Evolutionary conservation across 2,797 vertebrate species (phyloP).

Genomic region (Dicrostonyx torquatus): DNA sequence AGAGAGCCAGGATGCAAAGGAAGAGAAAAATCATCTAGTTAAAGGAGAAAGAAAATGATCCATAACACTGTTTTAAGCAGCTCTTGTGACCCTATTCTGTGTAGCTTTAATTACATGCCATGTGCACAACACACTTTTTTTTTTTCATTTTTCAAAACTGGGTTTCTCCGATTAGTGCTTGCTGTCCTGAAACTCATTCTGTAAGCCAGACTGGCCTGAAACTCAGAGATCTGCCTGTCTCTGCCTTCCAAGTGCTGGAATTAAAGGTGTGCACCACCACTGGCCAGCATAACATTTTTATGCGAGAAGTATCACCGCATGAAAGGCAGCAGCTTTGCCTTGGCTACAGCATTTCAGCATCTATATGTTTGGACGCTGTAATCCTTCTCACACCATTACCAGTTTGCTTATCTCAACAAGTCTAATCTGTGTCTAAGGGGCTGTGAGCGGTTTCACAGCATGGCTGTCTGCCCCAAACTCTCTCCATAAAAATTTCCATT

Average conservation of each 20-base stretch:
- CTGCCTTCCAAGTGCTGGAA: neutral
- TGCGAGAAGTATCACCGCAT: neutral
- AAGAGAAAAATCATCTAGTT: neutral
- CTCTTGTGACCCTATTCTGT: neutral
- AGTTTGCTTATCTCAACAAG: slow-evolving; percentile 56
- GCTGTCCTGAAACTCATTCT: neutral
- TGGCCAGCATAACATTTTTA: neutral
- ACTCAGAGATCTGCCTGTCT: neutral
- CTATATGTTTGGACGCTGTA: slow-evolving; percentile 20
- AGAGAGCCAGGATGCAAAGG: neutral
- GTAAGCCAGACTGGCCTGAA: neutral
- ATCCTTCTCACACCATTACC: slow-evolving; percentile 14
- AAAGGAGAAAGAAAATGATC: neutral
- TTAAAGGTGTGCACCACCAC: neutral
- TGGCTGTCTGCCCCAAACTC: slow-evolving; percentile 60
- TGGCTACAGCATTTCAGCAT: neutral
- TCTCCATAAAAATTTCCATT: slow-evolving; percentile 63
- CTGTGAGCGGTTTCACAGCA: slow-evolving; percentile 51
- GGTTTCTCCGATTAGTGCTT: neutral
- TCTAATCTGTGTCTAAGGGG: slow-evolving; percentile 21
- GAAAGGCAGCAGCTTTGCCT: neutral
- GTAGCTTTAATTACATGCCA: neutral
- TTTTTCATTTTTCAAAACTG: neutral
- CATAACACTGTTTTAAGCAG: neutral
- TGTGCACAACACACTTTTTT: neutral